Conservation (phyloP, 2,113 vertebrate genomes). For the Nesogale talazaci region DNA sequence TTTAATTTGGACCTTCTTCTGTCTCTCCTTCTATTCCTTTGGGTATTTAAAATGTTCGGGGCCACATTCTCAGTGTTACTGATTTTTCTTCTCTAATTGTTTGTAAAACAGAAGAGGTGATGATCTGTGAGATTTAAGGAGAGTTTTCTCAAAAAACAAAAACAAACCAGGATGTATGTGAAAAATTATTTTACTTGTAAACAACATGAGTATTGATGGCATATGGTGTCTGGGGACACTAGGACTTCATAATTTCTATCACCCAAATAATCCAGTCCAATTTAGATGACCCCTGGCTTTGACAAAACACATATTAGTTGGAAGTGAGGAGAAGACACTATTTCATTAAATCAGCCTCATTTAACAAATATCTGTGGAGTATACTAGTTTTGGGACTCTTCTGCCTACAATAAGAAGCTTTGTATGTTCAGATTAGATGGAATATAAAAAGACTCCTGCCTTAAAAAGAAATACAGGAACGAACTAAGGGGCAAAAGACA, state of each 20-base stretch:
- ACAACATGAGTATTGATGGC: not conserved
- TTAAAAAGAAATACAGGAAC: no score
- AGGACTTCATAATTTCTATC: not conserved
- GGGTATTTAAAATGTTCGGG: not conserved
- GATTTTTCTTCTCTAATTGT: not conserved
- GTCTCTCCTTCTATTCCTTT: not conserved
- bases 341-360: constrained; percentile 22
- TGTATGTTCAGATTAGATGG: constrained; percentile 31
- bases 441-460: not conserved
- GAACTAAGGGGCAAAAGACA: no score
- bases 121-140: not conserved
- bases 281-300: not conserved
- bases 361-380: constrained; percentile 16
- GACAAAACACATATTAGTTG: not conserved
- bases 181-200: not conserved
- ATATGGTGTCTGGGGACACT: not conserved
- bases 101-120: not conserved
- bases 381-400: not conserved
- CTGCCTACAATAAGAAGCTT: not conserved
- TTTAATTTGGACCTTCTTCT: not conserved
- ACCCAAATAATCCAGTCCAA: not conserved
- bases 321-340: not conserved
- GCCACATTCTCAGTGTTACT: not conserved
- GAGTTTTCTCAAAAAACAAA: not conserved
- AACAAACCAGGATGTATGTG: not conserved